Evolutionary conservation across 1,140 invertebrate genomes (phyloP).

Genomic region (Tigriopus japonicus): DNA sequence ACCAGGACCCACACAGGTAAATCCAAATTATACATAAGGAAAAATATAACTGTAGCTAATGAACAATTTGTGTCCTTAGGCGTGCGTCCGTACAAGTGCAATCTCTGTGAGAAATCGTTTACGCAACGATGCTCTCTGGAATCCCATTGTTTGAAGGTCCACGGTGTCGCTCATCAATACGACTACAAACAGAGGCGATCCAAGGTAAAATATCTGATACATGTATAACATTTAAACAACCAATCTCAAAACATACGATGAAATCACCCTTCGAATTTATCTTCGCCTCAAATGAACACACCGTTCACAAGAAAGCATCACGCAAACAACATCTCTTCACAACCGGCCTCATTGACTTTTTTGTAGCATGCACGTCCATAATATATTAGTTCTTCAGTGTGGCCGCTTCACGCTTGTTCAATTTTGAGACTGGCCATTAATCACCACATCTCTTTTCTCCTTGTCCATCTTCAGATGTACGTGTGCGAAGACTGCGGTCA

Average conservation of each 20-base stretch:
- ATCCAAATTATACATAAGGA: slow-evolving; percentile 11
- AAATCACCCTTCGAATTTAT: too few relatives aligned
- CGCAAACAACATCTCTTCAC: too few relatives aligned
- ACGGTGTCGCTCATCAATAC: slow-evolving; percentile 86
- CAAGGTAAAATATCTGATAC: slow-evolving; percentile 41
- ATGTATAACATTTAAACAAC: not conserved
- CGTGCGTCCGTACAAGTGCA: slow-evolving; percentile 95
- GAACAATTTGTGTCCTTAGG: slow-evolving; percentile 34
- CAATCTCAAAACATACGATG: too few relatives aligned
- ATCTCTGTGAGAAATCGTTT: slow-evolving; percentile 94
- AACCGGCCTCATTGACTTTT: too few relatives aligned
- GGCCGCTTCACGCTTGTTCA: too few relatives aligned
- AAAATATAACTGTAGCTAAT: too few relatives aligned
- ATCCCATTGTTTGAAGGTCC: slow-evolving; percentile 94
- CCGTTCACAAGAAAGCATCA: too few relatives aligned
- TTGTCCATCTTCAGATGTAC: slow-evolving; percentile 33
- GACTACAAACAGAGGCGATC: slow-evolving; percentile 91
- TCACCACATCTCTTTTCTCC: not conserved
- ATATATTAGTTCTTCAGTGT: too few relatives aligned
- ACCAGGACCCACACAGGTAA: slow-evolving; percentile 92
- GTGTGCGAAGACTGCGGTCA: slow-evolving; percentile 99
- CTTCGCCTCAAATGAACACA: too few relatives aligned
- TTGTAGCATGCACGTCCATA: too few relatives aligned
- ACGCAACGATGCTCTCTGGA: slow-evolving; percentile 97
- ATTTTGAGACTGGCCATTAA: not conserved